Evolutionary conservation across 2,113 vertebrate species (phyloP), one percentile per base, ranked within the genome.

Genomic region (Pholis gunnellus): DNA sequence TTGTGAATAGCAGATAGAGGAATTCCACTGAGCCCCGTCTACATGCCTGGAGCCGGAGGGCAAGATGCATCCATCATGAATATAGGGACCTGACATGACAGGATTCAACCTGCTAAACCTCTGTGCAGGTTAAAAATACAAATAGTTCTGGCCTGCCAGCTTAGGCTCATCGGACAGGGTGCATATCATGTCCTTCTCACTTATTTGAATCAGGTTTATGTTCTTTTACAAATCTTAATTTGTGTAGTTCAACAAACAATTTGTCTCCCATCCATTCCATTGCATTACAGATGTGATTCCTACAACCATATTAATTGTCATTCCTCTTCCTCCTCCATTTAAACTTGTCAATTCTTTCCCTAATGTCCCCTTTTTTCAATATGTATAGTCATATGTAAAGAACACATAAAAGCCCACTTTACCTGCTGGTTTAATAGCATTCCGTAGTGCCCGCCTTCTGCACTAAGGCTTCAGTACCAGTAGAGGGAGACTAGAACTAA

Each of bases 401-500:
- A 11, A 27, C 5, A 44, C 25, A 52, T 38, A 22, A 9, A 31
- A 73, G 10, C 27, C 11, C 29, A n/a, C 22, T 11, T 64, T 10
- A 48, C 1, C 27, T 50, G 5, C 29, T 40, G 15, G 9, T 54
- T 7, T 5, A 20, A 50, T 69, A 27, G 7, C n/a, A 34, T 46
- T 22, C 22, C 36, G 50, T 31, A 52, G 42, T 6, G 9, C 29
- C 9, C 34, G 7, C 20, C 57, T 25, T 27, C 63, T 69, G 84
- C 83, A 88, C 77, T 88, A 38, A 64, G 40, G 60, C 27, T 36
- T 15, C 31, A 31, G 10, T 13, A 22, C 82, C 91, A 91, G 69
- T 71, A 91, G 91, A 88, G 88, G 89, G 91, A 78, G 82, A 80
- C 84, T 86, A 34, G n/a, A 66, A 79, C 59, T 75, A 81, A 82